Percentiles rank a stretch among this genome's conserved stretches.
phyloP scores from a whole-genome alignment of 2,888 invertebrate genomes.

The Melangyna quadrimaculata region DNA sequence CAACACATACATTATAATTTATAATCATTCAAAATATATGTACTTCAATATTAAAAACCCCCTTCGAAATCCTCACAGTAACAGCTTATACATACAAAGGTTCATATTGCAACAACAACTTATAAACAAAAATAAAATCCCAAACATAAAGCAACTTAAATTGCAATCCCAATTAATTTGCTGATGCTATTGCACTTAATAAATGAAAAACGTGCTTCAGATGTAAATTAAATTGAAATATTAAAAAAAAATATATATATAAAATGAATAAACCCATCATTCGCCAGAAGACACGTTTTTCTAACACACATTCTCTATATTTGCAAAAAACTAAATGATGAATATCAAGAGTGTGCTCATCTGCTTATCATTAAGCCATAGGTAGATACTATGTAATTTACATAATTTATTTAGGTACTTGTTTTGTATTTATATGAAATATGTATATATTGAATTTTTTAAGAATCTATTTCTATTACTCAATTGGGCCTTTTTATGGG shows the following conservation, averaged over 20 bases:
- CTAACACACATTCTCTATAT: constrained; percentile 18
- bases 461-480: neutral
- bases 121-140: neutral
- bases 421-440: neutral
- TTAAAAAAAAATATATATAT: no score
- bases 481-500: neutral
- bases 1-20: neutral
- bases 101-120: neutral
- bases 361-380: constrained; percentile 8
- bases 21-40: neutral
- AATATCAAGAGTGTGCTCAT: no score
- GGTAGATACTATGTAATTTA: constrained; percentile 14
- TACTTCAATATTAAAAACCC: neutral
- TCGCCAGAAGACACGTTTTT: constrained; percentile 38
- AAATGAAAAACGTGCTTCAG: constrained; percentile 26
- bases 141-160: neutral
- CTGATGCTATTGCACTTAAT: constrained; percentile 21
- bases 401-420: neutral
- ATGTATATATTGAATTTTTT: neutral
- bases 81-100: neutral
- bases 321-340: constrained; percentile 15
- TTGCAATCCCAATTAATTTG: constrained; percentile 4
- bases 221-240: constrained; percentile 29
- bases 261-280: constrained; percentile 6
- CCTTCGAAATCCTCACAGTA: no score